Base-by-base conservation (phyloP, 2,888 invertebrate genomes). In the Eurytoma californica region DNA sequence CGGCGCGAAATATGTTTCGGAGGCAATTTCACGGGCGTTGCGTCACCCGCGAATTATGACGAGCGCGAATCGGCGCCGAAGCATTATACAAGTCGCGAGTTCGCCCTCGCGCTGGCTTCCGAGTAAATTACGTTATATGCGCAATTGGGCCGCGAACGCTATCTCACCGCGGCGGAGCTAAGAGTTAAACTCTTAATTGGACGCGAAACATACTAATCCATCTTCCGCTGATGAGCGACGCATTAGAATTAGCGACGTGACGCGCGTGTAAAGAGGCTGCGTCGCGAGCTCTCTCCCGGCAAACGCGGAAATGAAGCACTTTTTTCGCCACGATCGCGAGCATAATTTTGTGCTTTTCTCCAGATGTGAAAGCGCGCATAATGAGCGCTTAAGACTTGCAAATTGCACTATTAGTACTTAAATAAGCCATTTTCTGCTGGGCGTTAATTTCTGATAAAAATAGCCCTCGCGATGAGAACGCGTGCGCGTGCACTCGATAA, bases 161-260 rank as follows among this genome's bases (percentile, higher is more conserved):
- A 51, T 53, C 53, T 67, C 60, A n/a, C 18, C 20, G 60, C 39
- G 53, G 18, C 39, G 13, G 57, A 14, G n/a, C 55, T n/a, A 65
- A 68, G 65, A 77, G 68, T 72, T 66, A 68, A 74, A 80, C 57
- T 78, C 67, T 78, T 78, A 80, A 80, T 78, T 77, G 74, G 74
- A 77, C 67, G 72, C 49, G 69, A 74, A 80, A 77, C 57, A 74
- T n/a, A 74, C 77, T 77, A 74, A 77, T 80, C 69, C 74, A 77
- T 80, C 74, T 70, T 78, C 58, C 57, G 61, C 65, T 70, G 74
- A 78, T 78, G 78, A 67, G 68, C 75, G 65, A 72, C 69, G 76
- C 72, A 81, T 81, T 76, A 81, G 68, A 80, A 78, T 80, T 70
- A 74, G 63, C 61, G 39, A 77, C 53, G 67, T 68, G 72, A 61